Base-by-base conservation (phyloP, 92 coral and sea anemone species). In the Anthopleura xanthogrammica region DNA sequence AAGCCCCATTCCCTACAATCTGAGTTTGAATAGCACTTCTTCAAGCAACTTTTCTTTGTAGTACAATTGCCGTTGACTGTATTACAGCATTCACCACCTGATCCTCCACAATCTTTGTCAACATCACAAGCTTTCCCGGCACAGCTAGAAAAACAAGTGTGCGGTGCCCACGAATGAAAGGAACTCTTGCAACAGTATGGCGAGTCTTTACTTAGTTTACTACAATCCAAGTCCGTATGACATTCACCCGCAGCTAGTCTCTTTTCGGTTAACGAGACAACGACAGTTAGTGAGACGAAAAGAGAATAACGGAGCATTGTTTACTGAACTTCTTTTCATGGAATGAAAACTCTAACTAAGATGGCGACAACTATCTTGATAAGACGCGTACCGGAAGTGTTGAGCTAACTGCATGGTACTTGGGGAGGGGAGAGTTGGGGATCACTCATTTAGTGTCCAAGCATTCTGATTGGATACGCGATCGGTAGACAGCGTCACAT, bases 51-150 rank as follows among this genome's bases (percentile, higher is more conserved):
- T 48, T 66, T 72, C 79, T 42, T 72, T 52, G 85, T 66, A 16
- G 85, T 66, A 52, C 85, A 82, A 24, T 82, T 82, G 68, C 66
- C 66, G 85, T 66, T 9, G 77, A 72, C 85, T 48, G 85, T 82
- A 82, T 82, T 71, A 71, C 85, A 82, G 72, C 85, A 82, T 82
- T 73, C 78, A 24, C 85, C 85, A 23, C 77, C 85, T 52, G 80
- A 0, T 50, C 85, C 85, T 82, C 85, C 85, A 71, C 85, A 82
- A 73, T 82, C 79, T 68, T 13, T 82, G 85, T 82, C 85, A 52
- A 22, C 0, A 42, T 82, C 65, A 71, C 85, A 82, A 56, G 80
- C 58, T 82, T 82, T 82, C 40, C 85, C 85, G 1, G 36, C 36
- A 29, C 36, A 29, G 36, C 36, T 29, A 29, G 36, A 29, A 29